phyloP scores from a whole-genome alignment of 2,888 invertebrate species.

The Trachelus stipa region DNA sequence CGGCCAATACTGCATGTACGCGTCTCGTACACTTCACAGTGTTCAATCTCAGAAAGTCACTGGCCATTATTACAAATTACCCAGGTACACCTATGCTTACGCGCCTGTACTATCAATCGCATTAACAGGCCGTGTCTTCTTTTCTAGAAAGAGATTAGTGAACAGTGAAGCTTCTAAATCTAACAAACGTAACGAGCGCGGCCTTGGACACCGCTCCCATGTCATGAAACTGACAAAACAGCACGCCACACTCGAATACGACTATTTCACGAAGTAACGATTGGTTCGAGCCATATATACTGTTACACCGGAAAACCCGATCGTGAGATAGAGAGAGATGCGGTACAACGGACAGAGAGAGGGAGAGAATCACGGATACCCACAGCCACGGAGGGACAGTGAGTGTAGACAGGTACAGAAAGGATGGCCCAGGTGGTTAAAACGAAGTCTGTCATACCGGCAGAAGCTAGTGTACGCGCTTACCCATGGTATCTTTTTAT shows the following conservation, averaged over 20 bases:
- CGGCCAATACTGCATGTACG: background rate
- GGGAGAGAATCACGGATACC: background rate
- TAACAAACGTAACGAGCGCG: background rate
- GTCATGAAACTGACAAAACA: background rate
- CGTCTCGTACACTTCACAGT: background rate
- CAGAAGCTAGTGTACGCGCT: background rate
- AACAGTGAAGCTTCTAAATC: background rate
- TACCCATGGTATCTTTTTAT: background rate
- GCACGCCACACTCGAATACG: background rate
- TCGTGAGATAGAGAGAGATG: background rate
- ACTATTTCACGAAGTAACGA: background rate
- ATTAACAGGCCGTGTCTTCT: background rate
- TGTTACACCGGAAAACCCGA: background rate
- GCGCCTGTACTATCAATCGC: background rate
- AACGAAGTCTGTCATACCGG: background rate
- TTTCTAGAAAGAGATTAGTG: background rate
- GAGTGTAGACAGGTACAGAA: background rate
- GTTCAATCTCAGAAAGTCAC: background rate
- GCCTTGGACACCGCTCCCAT: background rate
- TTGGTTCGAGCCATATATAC: background rate
- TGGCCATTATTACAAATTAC: background rate
- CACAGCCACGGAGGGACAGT: background rate
- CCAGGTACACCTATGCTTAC: background rate
- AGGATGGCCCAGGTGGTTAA: background rate
- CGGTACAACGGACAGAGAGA: background rate